Conservation (phyloP, 2,797 vertebrate species). For the Chromis chromis region DNA sequence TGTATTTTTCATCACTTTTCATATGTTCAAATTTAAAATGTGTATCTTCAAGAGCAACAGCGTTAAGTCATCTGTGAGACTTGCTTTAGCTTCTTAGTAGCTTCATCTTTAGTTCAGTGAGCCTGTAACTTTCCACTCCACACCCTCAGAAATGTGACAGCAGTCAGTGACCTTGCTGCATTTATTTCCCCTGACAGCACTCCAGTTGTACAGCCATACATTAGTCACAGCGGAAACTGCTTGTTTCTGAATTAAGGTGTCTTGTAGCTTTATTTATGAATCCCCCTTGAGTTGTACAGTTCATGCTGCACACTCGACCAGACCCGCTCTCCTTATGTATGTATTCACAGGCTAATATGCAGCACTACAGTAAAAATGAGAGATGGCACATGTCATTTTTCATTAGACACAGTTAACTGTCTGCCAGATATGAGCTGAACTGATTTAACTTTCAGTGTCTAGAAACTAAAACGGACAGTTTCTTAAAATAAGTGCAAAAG, state of each 20-base stretch:
- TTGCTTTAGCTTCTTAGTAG: background rate
- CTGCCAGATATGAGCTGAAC: slow-evolving; percentile 19
- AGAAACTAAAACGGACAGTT: background rate
- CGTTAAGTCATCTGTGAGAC: slow-evolving; percentile 2
- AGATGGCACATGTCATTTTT: slow-evolving; percentile 16
- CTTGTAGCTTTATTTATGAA: slow-evolving; percentile 51
- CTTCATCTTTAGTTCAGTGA: background rate
- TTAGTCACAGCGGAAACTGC: slow-evolving; percentile 48
- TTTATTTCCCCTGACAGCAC: slow-evolving; percentile 55
- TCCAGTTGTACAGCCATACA: slow-evolving; percentile 8
- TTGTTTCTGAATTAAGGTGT: slow-evolving; percentile 39
- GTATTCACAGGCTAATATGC: slow-evolving; percentile 40
- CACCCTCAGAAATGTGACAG: slow-evolving; percentile 18
- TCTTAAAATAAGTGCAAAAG: slow-evolving; percentile 17
- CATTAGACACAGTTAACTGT: slow-evolving; percentile 38
- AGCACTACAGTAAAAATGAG: slow-evolving; percentile 44
- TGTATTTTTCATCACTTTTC: too few relatives aligned
- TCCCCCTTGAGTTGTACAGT: slow-evolving; percentile 20
- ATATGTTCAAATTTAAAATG: background rate
- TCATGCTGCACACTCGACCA: slow-evolving; percentile 1
- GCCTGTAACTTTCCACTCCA: slow-evolving; percentile 11
- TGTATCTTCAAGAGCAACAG: background rate
- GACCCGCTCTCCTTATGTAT: slow-evolving; percentile 26
- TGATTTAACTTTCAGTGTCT: slow-evolving; percentile 21
- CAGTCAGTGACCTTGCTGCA: background rate